Evolutionary conservation across 2,113 vertebrate species (phyloP), one percentile per base, ranked within the genome.

Genomic region (Cranoglanis bouderius): DNA sequence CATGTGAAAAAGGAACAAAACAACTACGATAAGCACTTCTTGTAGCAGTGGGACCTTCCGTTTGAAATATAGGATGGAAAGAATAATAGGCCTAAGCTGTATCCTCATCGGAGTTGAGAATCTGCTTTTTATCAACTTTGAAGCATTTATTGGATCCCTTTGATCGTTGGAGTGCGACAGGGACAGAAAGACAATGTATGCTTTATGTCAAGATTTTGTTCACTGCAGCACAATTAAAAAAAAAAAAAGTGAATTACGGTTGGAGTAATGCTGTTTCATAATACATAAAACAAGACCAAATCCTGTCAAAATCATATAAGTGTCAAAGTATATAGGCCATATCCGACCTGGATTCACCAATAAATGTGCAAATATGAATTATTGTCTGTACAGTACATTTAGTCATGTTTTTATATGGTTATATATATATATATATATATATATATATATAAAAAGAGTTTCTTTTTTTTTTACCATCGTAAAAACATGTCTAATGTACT

Each of bases 1-100:
- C 21, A 78, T 82, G 88, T 89, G 83, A 88, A 87, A 88, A 89
- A 91, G 88, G 90, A 92, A 84, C 74, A 91, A 93, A 92, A 92
- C 88, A 90, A 89, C 91, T 83, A 43, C 59, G 67, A 89, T 94
- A 92, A 94, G 93, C 91, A 91, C 90, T 91, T 93, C 90, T 92
- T 93, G 92, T 92, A 91, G 92, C 90, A 85, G 88, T 46, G 63
- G 87, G 85, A 89, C 19, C 38, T 57, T 88, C 75, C 63, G 53
- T 85, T 91, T 84, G 61, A 87, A 88, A 91, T 88, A 85, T 89
- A 82, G 85, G 85, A 82, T 85, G 40, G 81, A 65, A 40, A 85
- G 72, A 84, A 84, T 88, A 87, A 87, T 26, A 82, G 35, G 57
- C 55, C 67, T 87, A 75, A 78, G 81, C 72, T 87, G 55, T 46